Base-by-base conservation (phyloP, 2,797 vertebrate genomes). In the Danio tinwini region DNA sequence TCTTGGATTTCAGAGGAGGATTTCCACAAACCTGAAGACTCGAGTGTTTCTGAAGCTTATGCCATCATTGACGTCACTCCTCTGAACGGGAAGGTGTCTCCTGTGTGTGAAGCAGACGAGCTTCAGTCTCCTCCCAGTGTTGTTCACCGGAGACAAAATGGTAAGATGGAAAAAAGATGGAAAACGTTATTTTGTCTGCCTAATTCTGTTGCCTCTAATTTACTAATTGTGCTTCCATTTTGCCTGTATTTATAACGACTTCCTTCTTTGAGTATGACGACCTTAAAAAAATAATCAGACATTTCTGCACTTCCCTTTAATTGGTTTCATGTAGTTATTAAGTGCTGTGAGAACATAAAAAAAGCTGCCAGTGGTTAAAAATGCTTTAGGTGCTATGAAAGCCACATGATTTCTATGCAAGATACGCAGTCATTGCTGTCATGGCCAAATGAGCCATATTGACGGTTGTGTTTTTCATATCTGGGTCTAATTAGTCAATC, bases 1-100 rank as follows among this genome's bases (percentile, higher is more conserved):
- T 96, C 93, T 77, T 99, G 98, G 98, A 99, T 99, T 88, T 97
- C 96, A 0, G 97, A 97, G 42, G 98, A 98, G 5, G 97, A 98
- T 85, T 95, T 99, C 89, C 95, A 95, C 88, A 95, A 94, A 82
- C 96, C 96, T 6, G 83, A 90, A 6, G 88, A 88, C 47, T 78
- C 79, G 47, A 50, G 55, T 0, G 88, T 91, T 73, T 76, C 39
- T 0, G 87, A 90, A 0, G 88, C 89, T 13, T 52, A 16, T 16
- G 58, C 65, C 0, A n/a, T n/a, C 39, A 5, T 39, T 7, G 76
- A 78, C 3, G 63, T 82, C 5, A 55, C 81, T 5, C 29, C 80
- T 7, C 69, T 68, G 14, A 89, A 85, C 12, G 86, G 67, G 11
- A 77, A 68, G 0, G 6, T 44, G 52, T 40, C 74, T 5, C 50